These are phyloP conservation scores for Rhombomys opimus DNA, from an alignment of 2,113 vertebrate genomes.

Conservation along the genomic window DNA sequence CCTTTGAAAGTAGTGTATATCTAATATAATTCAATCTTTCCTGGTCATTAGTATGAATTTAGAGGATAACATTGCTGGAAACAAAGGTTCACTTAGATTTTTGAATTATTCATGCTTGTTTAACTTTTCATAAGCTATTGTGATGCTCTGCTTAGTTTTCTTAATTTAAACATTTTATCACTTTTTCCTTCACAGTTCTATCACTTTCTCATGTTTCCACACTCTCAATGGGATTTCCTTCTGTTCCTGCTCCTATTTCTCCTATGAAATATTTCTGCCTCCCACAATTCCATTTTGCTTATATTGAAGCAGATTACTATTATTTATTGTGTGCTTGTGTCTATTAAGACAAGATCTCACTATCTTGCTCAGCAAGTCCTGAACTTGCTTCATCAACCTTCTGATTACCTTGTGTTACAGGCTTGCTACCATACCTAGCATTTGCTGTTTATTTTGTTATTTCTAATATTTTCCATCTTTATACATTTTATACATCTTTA, in stretches of 20 bases:
- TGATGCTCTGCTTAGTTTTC: not conserved
- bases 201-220: not conserved
- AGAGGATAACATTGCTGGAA: not conserved
- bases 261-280: not conserved
- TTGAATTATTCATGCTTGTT: not conserved
- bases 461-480: not conserved
- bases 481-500: not conserved
- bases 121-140: not conserved
- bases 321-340: not conserved
- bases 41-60: not conserved
- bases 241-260: not conserved
- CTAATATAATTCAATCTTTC: slow-evolving; percentile 6
- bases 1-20: not conserved
- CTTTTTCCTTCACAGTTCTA: not conserved
- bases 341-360: not conserved
- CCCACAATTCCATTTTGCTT: not conserved
- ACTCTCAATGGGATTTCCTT: not conserved
- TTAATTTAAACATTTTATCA: not conserved
- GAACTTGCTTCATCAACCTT: not conserved
- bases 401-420: not conserved
- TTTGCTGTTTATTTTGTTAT: slow-evolving; percentile 2
- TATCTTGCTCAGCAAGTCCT: not conserved
- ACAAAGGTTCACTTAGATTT: slow-evolving; percentile 14
- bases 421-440: no score
- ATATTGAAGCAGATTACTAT: not conserved